Conservation (phyloP, 2,888 invertebrate species). For the Pycnomerus fuliginosus region DNA sequence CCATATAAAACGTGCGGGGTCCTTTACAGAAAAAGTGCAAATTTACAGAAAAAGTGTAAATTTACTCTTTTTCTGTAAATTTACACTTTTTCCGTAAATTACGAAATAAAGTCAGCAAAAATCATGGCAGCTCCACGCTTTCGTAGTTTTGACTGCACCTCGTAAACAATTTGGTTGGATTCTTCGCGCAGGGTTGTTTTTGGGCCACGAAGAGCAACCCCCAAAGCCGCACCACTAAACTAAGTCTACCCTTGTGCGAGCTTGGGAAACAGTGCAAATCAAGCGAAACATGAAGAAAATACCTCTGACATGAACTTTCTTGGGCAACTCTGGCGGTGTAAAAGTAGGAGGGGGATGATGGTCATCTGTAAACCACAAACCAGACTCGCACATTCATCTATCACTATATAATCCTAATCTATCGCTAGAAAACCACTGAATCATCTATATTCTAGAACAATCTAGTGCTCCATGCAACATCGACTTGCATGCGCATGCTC, state of each 20-base stretch:
- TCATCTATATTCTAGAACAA: conserved; percentile 1
- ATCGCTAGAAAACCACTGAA: conserved; percentile 9
- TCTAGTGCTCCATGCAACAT: conserved; percentile 17
- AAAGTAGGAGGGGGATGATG: conserved; percentile 97
- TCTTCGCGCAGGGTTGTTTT: too few species aligned
- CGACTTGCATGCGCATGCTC: conserved; percentile 10
- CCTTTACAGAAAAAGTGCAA: too few species aligned
- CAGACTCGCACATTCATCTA: conserved; percentile 60
- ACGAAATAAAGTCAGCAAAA: too few species aligned
- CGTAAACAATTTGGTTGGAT: too few species aligned
- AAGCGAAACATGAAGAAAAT: conserved; percentile 37
- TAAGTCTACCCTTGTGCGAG: conserved; percentile 11
- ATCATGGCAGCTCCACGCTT: too few species aligned
- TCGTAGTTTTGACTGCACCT: too few species aligned
- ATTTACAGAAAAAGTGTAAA: too few species aligned
- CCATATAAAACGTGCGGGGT: too few species aligned
- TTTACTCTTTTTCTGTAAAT: too few species aligned
- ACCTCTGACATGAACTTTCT: conserved; percentile 98
- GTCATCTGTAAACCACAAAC: conserved; percentile 89
- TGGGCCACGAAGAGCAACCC: too few species aligned
- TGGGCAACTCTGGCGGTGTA: conserved; percentile 98
- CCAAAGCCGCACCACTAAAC: too few species aligned
- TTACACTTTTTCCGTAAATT: too few species aligned
- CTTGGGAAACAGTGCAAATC: conserved; percentile 12
- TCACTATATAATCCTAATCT: conserved; percentile 26